Conservation (phyloP, 2,888 invertebrate genomes). For the Muscina levida region DNA sequence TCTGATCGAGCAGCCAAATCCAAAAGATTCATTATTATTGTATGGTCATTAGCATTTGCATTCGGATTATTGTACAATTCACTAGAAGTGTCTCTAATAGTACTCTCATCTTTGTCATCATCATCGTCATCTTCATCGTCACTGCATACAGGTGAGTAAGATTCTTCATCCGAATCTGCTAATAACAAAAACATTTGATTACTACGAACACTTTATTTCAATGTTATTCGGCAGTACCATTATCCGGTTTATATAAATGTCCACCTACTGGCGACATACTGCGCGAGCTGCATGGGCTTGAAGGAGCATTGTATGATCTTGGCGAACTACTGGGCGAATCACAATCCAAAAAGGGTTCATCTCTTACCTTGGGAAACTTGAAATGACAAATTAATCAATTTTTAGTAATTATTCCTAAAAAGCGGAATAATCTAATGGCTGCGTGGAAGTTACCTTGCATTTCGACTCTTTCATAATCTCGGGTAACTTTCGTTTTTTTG, state of each 20-base stretch:
- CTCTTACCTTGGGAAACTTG: constrained; percentile 74
- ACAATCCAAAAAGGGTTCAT: constrained; percentile 71
- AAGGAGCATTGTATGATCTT: constrained; percentile 73
- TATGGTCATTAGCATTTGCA: constrained; percentile 58
- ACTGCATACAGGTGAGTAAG: constrained; percentile 80
- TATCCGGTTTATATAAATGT: constrained; percentile 67
- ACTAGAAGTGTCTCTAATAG: constrained; percentile 46
- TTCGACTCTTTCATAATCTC: constrained; percentile 68
- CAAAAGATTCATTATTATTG: constrained; percentile 75
- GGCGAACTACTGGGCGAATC: constrained; percentile 79
- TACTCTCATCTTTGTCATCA: constrained; percentile 67
- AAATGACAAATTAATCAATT: neutral
- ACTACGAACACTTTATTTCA: constrained; percentile 1
- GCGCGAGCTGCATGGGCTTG: constrained; percentile 78
- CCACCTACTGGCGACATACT: constrained; percentile 77
- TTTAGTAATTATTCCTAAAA: constrained; percentile 7
- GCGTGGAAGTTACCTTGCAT: constrained; percentile 72
- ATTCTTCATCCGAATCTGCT: constrained; percentile 69
- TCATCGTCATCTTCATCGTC: constrained; percentile 77
- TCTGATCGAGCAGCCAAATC: constrained; percentile 73
- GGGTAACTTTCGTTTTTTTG: constrained; percentile 75
- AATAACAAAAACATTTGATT: constrained; percentile 29
- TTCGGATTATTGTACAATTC: constrained; percentile 54
- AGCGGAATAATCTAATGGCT: neutral
- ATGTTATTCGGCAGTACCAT: constrained; percentile 65